phyloP scores from a whole-genome alignment of 2,113 vertebrate species.

The Calonectris borealis region DNA sequence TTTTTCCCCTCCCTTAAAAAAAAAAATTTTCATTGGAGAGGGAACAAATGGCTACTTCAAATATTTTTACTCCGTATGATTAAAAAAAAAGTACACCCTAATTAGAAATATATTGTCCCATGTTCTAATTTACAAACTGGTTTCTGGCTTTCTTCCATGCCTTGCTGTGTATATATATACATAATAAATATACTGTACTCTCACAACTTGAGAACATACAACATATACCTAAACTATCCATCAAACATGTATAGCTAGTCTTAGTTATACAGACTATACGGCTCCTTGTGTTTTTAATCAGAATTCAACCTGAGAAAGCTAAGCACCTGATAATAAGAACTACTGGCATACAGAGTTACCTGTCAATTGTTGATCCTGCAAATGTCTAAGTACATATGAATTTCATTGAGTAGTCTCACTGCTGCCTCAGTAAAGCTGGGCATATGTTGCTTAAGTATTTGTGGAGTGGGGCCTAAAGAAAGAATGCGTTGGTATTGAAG shows the following conservation, averaged over 20 bases:
- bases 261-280: rapidly evolving
- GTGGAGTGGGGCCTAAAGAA: neutral
- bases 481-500: neutral
- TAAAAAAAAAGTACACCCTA: neutral
- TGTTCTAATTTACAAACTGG: neutral
- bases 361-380: neutral
- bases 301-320: neutral
- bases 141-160: neutral
- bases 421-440: neutral
- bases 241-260: neutral
- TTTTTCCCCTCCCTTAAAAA: neutral
- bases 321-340: neutral
- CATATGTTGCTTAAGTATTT: neutral
- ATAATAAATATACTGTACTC: neutral
- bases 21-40: neutral
- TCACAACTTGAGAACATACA: neutral
- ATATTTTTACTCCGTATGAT: neutral
- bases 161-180: neutral
- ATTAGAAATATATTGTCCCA: neutral
- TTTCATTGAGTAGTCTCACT: neutral
- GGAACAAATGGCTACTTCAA: neutral
- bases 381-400: rapidly evolving
- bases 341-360: neutral
- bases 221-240: neutral
- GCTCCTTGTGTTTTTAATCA: neutral